These are phyloP conservation scores for Uloborus plumipes DNA, from an alignment of 2,888 invertebrate species.

Conservation along the genomic window DNA sequence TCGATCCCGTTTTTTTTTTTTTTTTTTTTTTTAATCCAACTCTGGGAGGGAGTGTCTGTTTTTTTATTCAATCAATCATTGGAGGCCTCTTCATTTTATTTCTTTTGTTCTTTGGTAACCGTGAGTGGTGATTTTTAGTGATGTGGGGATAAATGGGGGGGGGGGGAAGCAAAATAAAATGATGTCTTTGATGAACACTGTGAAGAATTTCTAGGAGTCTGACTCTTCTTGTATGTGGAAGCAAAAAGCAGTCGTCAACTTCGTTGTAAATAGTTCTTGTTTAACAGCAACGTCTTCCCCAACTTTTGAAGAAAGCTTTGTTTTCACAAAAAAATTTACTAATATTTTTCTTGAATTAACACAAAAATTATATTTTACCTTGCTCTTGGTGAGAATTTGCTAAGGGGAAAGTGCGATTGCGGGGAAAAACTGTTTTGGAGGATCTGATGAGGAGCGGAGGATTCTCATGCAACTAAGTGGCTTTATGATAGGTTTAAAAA, in stretches of 20 bases:
- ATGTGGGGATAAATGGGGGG: no score
- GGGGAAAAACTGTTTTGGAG: neutral
- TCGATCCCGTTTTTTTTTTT: constrained; percentile 19
- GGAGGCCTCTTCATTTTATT: neutral
- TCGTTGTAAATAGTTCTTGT: no score
- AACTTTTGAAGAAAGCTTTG: neutral
- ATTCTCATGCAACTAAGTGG: no score
- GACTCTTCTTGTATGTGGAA: no score
- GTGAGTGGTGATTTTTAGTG: neutral
- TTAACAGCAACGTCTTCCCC: no score
- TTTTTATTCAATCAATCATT: constrained; percentile 54
- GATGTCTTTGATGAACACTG: no score
- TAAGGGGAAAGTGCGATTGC: neutral
- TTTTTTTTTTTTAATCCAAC: constrained; percentile 26
- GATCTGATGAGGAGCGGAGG: neutral
- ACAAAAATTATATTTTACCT: neutral
- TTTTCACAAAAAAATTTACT: neutral
- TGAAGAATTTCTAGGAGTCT: no score
- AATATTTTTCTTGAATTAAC: neutral
- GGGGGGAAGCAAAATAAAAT: no score
- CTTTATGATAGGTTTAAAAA: no score
- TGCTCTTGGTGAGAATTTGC: neutral
- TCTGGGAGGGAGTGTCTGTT: constrained; percentile 28
- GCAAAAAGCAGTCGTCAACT: no score
- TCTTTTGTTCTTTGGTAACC: neutral